Evolutionary conservation across 2,888 invertebrate species (phyloP), one percentile per base, ranked within the genome.

Genomic region (Chelonus formosanus): DNA sequence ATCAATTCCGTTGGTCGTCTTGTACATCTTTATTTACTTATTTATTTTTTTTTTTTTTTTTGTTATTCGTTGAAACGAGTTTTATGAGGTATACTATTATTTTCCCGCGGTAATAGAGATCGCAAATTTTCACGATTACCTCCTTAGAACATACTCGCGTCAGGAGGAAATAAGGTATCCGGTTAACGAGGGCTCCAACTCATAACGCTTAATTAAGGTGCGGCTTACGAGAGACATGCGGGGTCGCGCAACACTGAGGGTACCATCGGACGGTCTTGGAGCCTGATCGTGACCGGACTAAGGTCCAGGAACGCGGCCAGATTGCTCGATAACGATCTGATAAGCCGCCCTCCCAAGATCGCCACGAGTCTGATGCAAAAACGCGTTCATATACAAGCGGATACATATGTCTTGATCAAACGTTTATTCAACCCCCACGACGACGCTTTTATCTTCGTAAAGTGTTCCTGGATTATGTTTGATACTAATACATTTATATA

Each of bases 201-300:
- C 84, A 82, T 83, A 84, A 83, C 80, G 80, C 80, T 83, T 84
- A 84, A 84, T 84, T 83, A 82, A 82, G 79, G 77, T 74, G 73
- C 73, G 73, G 76, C 76, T 72, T 71, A 43, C 54, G 53, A 56
- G 20, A 20, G 66, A 65, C 63, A 53, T 50, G 43, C 65, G 64
- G 69, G 68, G 63, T 50, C 57, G 53, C 57, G 65, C 71, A 65
- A 65, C 68, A 63, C 67, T 58, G 66, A 63, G 68, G 64, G 60
- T 65, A 70, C 66, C 57, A 72, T 64, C 71, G 68, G 71, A 72
- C 74, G 73, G 74, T 74, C 70, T 68, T 65, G 69, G 71, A 73
- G 66, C 76, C 73, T 70, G 78, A 77, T 83, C 83, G 83, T 84
- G 83, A 84, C 83, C 82, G 79, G 78, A 77, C 75, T 75, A 72